These are phyloP conservation scores for Nibea coibor DNA, from an alignment of 2,113 vertebrate genomes.

Conservation along the genomic window DNA sequence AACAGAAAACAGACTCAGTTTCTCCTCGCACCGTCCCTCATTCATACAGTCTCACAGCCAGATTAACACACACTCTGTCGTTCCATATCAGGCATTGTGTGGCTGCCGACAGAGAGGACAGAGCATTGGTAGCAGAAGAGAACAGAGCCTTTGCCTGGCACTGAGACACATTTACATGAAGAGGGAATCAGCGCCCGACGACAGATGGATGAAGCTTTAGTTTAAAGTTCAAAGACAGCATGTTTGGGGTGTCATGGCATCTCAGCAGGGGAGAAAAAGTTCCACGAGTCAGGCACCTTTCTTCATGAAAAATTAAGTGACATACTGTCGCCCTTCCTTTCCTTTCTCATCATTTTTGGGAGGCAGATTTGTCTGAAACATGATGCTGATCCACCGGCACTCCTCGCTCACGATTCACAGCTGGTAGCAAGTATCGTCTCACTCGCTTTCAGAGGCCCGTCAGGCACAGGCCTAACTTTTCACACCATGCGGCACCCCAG, in stretches of 20 bases:
- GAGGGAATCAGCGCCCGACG: conserved; percentile 14
- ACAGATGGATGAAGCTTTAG: conserved; percentile 3
- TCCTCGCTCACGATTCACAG: too few species aligned
- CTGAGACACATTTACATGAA: conserved; percentile 47
- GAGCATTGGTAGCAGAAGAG: conserved; percentile 16
- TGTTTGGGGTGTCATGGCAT: conserved; percentile 1
- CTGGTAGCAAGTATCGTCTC: too few species aligned
- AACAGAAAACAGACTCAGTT: conserved; percentile 28
- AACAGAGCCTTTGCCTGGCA: background rate
- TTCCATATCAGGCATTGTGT: conserved; percentile 44
- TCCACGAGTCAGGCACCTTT: too few species aligned
- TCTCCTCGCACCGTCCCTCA: conserved; percentile 26
- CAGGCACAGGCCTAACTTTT: too few species aligned
- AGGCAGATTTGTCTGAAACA: too few species aligned
- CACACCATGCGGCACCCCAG: too few species aligned
- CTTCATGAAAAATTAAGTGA: too few species aligned
- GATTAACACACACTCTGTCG: conserved; percentile 5
- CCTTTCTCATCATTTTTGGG: too few species aligned
- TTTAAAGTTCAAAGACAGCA: conserved; percentile 16
- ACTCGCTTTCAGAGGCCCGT: too few species aligned
- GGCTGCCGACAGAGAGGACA: conserved; percentile 29
- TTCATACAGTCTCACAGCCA: conserved; percentile 40
- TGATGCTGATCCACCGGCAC: too few species aligned
- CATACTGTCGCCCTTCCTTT: too few species aligned
- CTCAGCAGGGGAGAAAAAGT: conserved; percentile 3